These are phyloP conservation scores for Aselliscus stoliczkanus DNA, from an alignment of 2,797 vertebrate species.

Conservation along the genomic window DNA sequence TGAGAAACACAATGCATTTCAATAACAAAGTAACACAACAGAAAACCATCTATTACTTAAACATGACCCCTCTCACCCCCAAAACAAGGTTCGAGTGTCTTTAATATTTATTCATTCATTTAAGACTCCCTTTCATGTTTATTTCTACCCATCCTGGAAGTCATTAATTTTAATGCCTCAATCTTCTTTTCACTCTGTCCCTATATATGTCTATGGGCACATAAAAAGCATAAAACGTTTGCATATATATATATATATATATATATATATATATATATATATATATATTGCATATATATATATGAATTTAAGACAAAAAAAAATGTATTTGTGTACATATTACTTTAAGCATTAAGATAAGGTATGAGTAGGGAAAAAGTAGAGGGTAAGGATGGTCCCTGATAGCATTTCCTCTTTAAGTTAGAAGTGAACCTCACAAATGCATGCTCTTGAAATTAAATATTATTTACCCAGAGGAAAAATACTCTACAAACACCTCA, in stretches of 20 bases:
- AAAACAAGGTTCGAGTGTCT: not conserved
- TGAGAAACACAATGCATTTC: not conserved
- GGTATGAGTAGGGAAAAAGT: not conserved
- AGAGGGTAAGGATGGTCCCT: not conserved
- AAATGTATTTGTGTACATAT: not conserved
- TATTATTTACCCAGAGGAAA: slow-evolving; percentile 2
- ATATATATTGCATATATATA: not conserved
- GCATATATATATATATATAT: not conserved
- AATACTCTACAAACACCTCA: not conserved
- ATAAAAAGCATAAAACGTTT: not conserved
- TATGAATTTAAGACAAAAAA: not conserved
- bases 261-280: not conserved
- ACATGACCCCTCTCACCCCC: not conserved
- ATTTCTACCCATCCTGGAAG: not conserved
- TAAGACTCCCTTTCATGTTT: not conserved
- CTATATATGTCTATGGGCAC: not conserved
- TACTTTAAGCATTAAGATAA: not conserved
- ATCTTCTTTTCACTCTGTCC: not conserved
- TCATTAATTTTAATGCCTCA: not conserved
- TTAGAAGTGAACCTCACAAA: not conserved
- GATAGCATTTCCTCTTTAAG: not conserved
- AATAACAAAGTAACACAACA: not conserved
- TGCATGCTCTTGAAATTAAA: not conserved
- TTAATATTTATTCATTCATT: not conserved
- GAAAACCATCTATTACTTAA: not conserved